Evolutionary conservation across 2,113 vertebrate species (phyloP).

Genomic region (Vicugna pacos): DNA sequence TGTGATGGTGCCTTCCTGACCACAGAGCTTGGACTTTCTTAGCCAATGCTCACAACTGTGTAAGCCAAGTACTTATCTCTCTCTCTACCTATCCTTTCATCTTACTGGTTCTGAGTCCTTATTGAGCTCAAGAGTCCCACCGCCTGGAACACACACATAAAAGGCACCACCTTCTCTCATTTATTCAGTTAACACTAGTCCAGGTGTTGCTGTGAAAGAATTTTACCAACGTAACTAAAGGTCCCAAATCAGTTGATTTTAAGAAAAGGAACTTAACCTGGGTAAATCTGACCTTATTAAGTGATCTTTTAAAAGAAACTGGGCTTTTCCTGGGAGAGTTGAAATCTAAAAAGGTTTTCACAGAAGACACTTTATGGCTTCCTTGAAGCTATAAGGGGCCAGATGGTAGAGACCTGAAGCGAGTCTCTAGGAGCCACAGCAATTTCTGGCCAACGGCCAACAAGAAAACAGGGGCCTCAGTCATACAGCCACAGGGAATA

Average conservation of each 20-base stretch:
- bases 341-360: background rate
- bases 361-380: background rate
- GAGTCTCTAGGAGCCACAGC: background rate
- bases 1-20: background rate
- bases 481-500: background rate
- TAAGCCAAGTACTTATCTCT: background rate
- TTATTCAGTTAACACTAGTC: background rate
- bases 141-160: background rate
- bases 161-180: background rate
- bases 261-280: constrained; percentile 36
- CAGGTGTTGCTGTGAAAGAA: constrained; percentile 13
- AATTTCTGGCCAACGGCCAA: background rate
- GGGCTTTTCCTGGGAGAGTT: constrained; percentile 3
- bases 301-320: background rate
- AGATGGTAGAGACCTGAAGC: background rate
- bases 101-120: background rate
- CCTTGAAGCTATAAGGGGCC: background rate
- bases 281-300: constrained; percentile 38
- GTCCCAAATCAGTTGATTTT: constrained; percentile 52
- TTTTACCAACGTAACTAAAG: constrained; percentile 52
- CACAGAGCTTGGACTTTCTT: background rate
- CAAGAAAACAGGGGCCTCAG: background rate
- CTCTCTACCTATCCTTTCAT: background rate
- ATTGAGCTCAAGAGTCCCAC: background rate
- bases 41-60: background rate